These are phyloP conservation scores for Cygnus atratus DNA, from an alignment of 2,113 vertebrate genomes.

Conservation along the genomic window DNA sequence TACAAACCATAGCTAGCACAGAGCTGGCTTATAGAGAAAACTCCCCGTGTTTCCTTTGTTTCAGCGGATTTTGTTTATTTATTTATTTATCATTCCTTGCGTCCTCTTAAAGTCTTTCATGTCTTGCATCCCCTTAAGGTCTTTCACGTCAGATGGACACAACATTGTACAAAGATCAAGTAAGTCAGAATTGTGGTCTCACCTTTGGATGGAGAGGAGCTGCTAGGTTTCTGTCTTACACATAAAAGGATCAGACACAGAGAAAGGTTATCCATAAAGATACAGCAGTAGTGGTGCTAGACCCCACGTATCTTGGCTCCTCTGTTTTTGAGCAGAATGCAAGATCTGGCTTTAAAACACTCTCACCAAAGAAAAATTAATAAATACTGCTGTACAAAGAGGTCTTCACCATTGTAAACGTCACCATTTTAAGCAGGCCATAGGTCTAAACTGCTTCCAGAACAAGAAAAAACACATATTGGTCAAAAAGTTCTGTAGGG, in stretches of 20 bases:
- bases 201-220: fast-evolving
- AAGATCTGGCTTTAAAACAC: not conserved
- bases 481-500: not conserved
- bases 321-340: not conserved
- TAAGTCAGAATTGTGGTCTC: not conserved
- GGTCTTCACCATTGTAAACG: not conserved
- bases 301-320: not conserved
- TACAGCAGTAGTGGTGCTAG: fast-evolving
- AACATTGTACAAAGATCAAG: not conserved
- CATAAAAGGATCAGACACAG: fast-evolving
- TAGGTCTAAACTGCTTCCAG: not conserved
- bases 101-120: not conserved
- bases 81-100: not conserved
- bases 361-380: not conserved
- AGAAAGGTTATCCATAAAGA: not conserved
- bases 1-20: not conserved
- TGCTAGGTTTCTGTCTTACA: not conserved
- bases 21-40: not conserved
- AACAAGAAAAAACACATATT: not conserved
- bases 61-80: not conserved
- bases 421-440: not conserved
- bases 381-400: not conserved
- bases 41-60: not conserved
- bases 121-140: not conserved
- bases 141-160: not conserved